These are phyloP conservation scores for Ambastaia sidthimunki DNA, from an alignment of 2,797 vertebrate genomes.

Conservation along the genomic window DNA sequence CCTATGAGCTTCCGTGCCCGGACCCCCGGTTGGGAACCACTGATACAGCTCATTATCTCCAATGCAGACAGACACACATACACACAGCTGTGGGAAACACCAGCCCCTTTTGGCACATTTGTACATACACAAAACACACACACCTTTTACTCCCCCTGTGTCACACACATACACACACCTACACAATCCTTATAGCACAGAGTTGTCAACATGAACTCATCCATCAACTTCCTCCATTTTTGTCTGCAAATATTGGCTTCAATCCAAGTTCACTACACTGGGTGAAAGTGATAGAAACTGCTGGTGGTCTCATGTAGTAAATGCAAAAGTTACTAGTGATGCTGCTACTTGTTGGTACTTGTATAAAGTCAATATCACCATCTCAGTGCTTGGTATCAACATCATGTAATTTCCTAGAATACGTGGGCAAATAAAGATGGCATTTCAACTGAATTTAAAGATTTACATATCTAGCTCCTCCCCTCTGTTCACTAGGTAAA, in stretches of 20 bases:
- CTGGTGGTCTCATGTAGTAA: slow-evolving; percentile 38
- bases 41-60: slow-evolving; percentile 34
- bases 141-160: slow-evolving; percentile 8
- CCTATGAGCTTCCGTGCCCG: no score
- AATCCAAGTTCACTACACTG: slow-evolving; percentile 34
- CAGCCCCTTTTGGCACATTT: slow-evolving; percentile 46
- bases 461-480: slow-evolving; percentile 12
- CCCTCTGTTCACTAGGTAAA: slow-evolving; percentile 15
- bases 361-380: not conserved
- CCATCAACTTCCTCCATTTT: slow-evolving; percentile 37
- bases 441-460: slow-evolving; percentile 10
- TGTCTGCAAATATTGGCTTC: slow-evolving; percentile 55
- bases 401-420: not conserved
- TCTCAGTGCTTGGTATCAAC: not conserved
- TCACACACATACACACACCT: slow-evolving; percentile 22
- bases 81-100: slow-evolving; percentile 59
- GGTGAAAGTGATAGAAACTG: slow-evolving; percentile 28
- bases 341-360: not conserved
- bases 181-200: slow-evolving; percentile 29
- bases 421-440: not conserved
- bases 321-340: not conserved
- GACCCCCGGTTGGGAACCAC: no score
- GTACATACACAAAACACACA: slow-evolving; percentile 27
- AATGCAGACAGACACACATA: slow-evolving; percentile 14
- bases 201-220: slow-evolving; percentile 31